Percentiles rank a stretch among this genome's conserved stretches.
phyloP scores from a whole-genome alignment of 53 echinoderm and acorn worm species.

The Holothuria scabra region DNA sequence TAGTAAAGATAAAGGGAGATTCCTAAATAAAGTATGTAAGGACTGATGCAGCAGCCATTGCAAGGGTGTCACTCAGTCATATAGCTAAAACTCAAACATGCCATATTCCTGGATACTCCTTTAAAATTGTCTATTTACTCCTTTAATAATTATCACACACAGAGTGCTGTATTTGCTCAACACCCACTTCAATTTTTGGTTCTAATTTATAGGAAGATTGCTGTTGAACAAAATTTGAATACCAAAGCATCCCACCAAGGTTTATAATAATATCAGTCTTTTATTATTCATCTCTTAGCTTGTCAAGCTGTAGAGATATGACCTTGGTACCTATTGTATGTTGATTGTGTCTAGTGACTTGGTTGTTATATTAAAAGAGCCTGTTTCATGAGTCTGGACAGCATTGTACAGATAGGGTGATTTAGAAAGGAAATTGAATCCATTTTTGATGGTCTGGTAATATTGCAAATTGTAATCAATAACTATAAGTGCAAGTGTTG shows the following conservation, averaged over 20 bases:
- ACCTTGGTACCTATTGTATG: slow-evolving; percentile 45
- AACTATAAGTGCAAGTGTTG: too few relatives aligned
- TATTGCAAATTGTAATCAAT: too few relatives aligned
- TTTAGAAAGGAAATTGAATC: too few relatives aligned
- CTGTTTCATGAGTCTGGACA: too few relatives aligned
- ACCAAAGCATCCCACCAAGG: not conserved
- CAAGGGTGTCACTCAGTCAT: too few relatives aligned
- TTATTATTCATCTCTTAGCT: slow-evolving; percentile 29
- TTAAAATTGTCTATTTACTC: slow-evolving; percentile 25
- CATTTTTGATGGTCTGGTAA: too few relatives aligned
- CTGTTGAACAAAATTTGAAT: slow-evolving; percentile 44
- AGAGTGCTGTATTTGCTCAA: slow-evolving; percentile 17
- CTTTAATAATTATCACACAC: slow-evolving; percentile 27
- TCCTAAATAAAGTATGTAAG: too few relatives aligned
- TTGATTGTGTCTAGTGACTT: slow-evolving; percentile 25
- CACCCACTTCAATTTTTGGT: slow-evolving; percentile 42
- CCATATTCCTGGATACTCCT: not conserved
- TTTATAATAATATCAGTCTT: slow-evolving; percentile 5
- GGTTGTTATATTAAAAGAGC: too few relatives aligned
- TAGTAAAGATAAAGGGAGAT: too few relatives aligned
- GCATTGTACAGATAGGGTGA: too few relatives aligned
- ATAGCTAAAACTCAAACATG: too few relatives aligned
- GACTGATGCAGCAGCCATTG: too few relatives aligned
- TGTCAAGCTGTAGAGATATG: slow-evolving; percentile 31
- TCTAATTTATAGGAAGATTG: slow-evolving; percentile 16